A percentile compares a stretch with the other conserved stretches of the same genome.
phyloP scores from a whole-genome alignment of 1,140 invertebrate species.

The Periplaneta americana region DNA sequence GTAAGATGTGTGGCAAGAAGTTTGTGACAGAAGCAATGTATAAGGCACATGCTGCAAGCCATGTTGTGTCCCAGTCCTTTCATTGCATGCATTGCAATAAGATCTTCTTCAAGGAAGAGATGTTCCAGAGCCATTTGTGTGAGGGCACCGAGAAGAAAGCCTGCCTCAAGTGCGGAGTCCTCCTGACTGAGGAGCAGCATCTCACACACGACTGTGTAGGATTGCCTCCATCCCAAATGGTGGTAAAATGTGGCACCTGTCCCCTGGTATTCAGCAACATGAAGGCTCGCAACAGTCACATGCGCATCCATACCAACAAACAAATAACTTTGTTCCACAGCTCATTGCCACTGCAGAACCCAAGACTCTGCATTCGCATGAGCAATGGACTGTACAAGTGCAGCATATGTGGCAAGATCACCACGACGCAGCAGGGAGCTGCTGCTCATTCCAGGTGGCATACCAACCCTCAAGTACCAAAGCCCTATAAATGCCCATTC shows the following conservation, averaged over 20 bases:
- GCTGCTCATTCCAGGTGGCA: not conserved
- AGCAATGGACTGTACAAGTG: not conserved
- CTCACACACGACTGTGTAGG: not conserved
- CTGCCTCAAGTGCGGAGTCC: not conserved
- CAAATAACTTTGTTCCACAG: too few relatives aligned
- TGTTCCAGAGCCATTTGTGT: not conserved
- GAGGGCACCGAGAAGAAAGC: not conserved
- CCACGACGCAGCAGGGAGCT: not conserved
- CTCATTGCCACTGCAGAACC: not conserved
- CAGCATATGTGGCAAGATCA: not conserved
- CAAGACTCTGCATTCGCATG: not conserved
- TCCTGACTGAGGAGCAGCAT: not conserved
- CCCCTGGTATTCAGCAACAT: not conserved
- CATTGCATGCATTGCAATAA: not conserved
- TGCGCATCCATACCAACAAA: not conserved
- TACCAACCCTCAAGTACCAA: not conserved
- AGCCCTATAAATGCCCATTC: not conserved
- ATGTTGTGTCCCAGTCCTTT: not conserved
- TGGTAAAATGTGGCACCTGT: not conserved
- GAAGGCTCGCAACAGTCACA: not conserved
- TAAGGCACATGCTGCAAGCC: not conserved
- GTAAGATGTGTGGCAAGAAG: not conserved
- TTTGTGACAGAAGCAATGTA: not conserved
- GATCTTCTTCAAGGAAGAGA: not conserved
- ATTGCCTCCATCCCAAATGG: not conserved